These are phyloP conservation scores for Perccottus glenii DNA, from an alignment of 2,113 vertebrate genomes.

Conservation along the genomic window DNA sequence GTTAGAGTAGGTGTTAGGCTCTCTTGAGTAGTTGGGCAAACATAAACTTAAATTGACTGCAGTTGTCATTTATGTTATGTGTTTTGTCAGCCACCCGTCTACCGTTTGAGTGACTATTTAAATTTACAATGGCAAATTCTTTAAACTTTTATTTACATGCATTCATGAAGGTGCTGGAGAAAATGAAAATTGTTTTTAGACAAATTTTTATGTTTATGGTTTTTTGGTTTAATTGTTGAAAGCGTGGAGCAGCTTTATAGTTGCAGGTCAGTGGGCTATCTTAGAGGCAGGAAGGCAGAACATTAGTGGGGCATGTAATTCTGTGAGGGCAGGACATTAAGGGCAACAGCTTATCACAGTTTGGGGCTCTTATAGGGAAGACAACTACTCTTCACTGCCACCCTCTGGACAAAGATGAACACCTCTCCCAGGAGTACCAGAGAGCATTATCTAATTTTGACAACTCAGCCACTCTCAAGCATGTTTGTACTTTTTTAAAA, in stretches of 20 bases:
- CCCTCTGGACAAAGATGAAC: slow-evolving; percentile 33
- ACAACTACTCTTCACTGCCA: slow-evolving; percentile 39
- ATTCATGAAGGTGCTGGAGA: no score
- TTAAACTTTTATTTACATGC: no score
- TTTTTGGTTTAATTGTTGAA: not conserved
- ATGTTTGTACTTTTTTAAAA: no score
- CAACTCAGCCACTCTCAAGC: no score
- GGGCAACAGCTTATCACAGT: slow-evolving; percentile 47
- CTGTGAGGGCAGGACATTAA: slow-evolving; percentile 40
- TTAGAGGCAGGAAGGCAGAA: slow-evolving; percentile 29
- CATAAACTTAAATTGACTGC: slow-evolving; percentile 13
- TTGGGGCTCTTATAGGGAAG: slow-evolving; percentile 1
- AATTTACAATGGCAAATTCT: no score
- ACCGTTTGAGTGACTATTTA: no score
- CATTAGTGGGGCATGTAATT: slow-evolving; percentile 61
- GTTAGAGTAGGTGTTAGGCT: slow-evolving; percentile 23
- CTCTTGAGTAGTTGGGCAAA: slow-evolving; percentile 8
- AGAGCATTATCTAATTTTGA: no score
- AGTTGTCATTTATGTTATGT: not conserved
- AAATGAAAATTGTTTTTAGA: no score
- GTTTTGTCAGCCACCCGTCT: not conserved
- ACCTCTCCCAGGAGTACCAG: not conserved
- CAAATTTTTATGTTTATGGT: slow-evolving; percentile 8
- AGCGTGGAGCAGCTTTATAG: slow-evolving; percentile 20
- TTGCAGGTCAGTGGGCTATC: slow-evolving; percentile 46